Percentiles rank a stretch among this genome's conserved stretches.
Evolutionary conservation across 2,113 vertebrate species (phyloP).

Genomic region (Vireo altiloquus): DNA sequence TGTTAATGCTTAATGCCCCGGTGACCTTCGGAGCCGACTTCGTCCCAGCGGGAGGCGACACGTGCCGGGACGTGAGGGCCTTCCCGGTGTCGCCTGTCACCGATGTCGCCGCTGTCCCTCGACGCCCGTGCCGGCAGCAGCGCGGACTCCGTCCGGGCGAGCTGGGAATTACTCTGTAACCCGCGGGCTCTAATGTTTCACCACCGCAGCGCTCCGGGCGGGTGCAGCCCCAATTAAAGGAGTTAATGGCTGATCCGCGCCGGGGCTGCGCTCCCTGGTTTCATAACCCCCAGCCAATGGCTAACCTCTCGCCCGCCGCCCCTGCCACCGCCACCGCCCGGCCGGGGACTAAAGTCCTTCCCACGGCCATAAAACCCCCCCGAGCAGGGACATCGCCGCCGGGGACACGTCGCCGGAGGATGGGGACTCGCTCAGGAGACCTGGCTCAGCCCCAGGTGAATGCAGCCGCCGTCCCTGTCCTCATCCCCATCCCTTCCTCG

Average conservation of each 20-base stretch:
- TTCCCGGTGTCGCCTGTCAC: neutral
- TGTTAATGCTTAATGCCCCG: conserved; percentile 57
- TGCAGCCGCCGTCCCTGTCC: neutral
- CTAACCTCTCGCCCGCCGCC: neutral
- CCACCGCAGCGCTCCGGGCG: neutral
- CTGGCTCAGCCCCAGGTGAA: conserved; percentile 56
- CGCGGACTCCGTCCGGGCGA: neutral
- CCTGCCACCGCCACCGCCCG: neutral
- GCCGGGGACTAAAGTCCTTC: conserved; percentile 62
- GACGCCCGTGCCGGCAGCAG: neutral
- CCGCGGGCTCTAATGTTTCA: neutral
- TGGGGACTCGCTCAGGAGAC: conserved; percentile 41
- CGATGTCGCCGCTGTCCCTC: neutral
- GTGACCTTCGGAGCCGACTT: conserved; percentile 47
- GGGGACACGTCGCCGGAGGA: neutral
- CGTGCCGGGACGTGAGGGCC: neutral
- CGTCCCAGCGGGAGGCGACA: neutral
- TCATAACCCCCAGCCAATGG: conserved; percentile 50
- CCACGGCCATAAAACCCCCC: conserved; percentile 33
- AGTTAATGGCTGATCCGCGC: conserved; percentile 56
- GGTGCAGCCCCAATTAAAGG: conserved; percentile 32
- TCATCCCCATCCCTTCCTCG: neutral
- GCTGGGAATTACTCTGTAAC: conserved; percentile 11
- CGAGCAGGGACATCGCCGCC: neutral
- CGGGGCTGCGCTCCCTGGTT: neutral